Evolutionary conservation across 1,140 invertebrate species (phyloP).

Genomic region (Caerostris extrusa): DNA sequence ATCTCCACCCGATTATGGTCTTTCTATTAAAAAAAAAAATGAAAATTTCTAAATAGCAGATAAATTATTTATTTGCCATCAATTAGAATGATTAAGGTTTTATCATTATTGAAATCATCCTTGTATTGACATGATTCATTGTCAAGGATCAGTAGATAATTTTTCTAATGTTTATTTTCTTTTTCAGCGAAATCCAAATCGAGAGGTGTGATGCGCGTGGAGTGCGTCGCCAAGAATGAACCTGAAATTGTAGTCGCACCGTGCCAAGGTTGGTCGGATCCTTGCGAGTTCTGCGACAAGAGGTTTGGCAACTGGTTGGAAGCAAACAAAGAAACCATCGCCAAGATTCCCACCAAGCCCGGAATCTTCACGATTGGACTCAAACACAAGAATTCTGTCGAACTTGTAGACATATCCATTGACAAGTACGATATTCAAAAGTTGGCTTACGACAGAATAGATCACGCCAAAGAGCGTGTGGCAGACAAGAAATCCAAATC

Average conservation of each 20-base stretch:
- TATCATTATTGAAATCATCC: too few relatives aligned
- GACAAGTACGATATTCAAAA: constrained; percentile 28
- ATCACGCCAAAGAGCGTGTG: background rate
- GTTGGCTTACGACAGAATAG: background rate
- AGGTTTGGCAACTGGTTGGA: constrained; percentile 38
- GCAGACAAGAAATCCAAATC: constrained; percentile 48
- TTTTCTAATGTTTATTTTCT: too few relatives aligned
- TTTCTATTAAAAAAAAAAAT: too few relatives aligned
- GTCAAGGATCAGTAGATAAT: too few relatives aligned
- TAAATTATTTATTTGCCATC: too few relatives aligned
- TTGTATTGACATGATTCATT: too few relatives aligned
- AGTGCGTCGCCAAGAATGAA: too few relatives aligned
- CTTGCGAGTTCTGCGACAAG: constrained; percentile 67
- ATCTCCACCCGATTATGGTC: too few relatives aligned
- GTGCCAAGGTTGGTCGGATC: constrained; percentile 51
- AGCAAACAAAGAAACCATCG: constrained; percentile 20
- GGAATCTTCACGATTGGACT: constrained; percentile 39
- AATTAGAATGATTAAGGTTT: too few relatives aligned
- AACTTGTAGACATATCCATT: constrained; percentile 1
- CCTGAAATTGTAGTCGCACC: background rate
- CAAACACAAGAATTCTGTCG: background rate
- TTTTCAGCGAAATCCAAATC: too few relatives aligned
- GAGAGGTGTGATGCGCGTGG: too few relatives aligned
- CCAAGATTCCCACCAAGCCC: constrained; percentile 51
- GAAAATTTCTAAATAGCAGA: too few relatives aligned